phyloP scores from a whole-genome alignment of 2,113 vertebrate genomes.

The Butorides virescens region DNA sequence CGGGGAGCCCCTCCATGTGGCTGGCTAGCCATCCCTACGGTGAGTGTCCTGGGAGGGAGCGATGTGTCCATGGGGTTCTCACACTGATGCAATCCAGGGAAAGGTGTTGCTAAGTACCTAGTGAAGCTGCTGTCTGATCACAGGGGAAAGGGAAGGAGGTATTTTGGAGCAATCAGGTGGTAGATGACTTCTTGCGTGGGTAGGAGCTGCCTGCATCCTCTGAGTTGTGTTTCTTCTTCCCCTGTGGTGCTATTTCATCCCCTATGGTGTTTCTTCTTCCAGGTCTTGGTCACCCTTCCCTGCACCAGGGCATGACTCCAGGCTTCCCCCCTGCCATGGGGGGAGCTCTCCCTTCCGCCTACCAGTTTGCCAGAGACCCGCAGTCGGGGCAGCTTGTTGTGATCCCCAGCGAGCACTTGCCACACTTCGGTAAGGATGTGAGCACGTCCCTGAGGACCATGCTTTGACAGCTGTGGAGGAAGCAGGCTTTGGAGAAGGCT shows the following conservation, averaged over 20 bases:
- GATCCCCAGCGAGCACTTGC: conserved; percentile 92
- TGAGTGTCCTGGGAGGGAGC: conserved; percentile 16
- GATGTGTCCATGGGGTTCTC: not conserved
- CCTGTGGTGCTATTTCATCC: not conserved
- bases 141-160: not conserved
- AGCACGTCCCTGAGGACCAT: rapidly evolving
- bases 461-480: not conserved
- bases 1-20: conserved; percentile 92
- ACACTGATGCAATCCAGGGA: rapidly evolving
- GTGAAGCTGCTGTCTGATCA: not conserved
- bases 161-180: not conserved
- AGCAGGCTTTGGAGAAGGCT: not conserved
- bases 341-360: conserved; percentile 87
- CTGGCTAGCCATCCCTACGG: conserved; percentile 74
- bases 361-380: conserved; percentile 94
- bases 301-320: conserved; percentile 91
- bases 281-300: conserved; percentile 89
- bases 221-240: not conserved
- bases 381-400: conserved; percentile 95
- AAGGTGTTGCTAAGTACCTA: not conserved
- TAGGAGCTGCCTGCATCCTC: not conserved
- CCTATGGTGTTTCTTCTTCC: not conserved
- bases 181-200: rapidly evolving
- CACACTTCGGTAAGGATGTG: conserved; percentile 84
- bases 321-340: conserved; percentile 87